Evolutionary conservation across 2,888 invertebrate species (phyloP).

Genomic region (Epistrophella euchroma): DNA sequence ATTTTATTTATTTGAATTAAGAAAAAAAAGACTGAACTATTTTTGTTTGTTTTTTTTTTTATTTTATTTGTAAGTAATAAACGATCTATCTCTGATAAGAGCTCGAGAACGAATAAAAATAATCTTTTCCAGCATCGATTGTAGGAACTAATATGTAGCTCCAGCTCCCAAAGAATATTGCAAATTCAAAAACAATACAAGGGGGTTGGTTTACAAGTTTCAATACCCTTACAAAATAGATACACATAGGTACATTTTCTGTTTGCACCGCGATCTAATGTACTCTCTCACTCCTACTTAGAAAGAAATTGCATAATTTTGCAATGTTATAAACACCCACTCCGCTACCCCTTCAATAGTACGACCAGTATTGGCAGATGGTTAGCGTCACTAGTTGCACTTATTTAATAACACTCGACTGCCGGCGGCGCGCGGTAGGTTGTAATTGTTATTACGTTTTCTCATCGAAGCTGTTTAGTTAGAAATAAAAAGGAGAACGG

Average conservation of each 20-base stretch:
- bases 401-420: slow-evolving; percentile 13
- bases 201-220: slow-evolving; percentile 23
- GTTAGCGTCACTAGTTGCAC: background rate
- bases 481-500: background rate
- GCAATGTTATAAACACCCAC: background rate
- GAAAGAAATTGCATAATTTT: slow-evolving; percentile 26
- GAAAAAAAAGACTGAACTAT: too few species aligned
- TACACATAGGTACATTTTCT: background rate
- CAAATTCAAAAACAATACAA: slow-evolving; percentile 12
- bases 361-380: background rate
- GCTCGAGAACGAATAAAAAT: slow-evolving; percentile 45
- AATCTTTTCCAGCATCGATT: background rate
- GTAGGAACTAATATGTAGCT: background rate
- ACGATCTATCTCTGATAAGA: slow-evolving; percentile 44
- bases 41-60: background rate
- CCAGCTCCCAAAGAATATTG: background rate
- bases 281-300: slow-evolving; percentile 18
- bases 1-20: background rate
- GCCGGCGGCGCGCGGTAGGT: background rate
- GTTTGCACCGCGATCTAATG: background rate
- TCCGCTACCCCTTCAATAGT: background rate
- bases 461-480: background rate
- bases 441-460: background rate
- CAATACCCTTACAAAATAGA: slow-evolving; percentile 2
- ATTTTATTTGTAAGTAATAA: background rate